These are phyloP conservation scores for Oscheius onirici DNA, from an alignment of 2,888 invertebrate species.

Conservation along the genomic window DNA sequence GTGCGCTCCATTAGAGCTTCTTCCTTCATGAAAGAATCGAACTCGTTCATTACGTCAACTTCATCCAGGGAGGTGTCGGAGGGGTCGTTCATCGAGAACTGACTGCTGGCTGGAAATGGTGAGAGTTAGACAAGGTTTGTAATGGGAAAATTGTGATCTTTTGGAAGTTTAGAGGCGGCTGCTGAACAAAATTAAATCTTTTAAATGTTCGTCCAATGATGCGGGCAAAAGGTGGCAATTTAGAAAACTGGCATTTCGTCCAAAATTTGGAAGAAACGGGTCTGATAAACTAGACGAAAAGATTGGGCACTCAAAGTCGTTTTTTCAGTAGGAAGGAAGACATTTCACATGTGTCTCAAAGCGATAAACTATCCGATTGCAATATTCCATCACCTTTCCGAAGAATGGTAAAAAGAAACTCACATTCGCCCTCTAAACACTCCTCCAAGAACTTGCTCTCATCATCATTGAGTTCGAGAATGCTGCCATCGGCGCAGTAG, in stretches of 20 bases:
- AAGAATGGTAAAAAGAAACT: slow-evolving; percentile 1
- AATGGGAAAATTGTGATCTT: not conserved
- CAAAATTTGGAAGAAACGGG: too few species aligned
- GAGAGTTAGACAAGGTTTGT: too few species aligned
- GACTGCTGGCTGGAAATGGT: slow-evolving; percentile 9
- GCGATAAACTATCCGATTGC: too few species aligned
- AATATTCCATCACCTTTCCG: not conserved
- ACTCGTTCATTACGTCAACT: slow-evolving; percentile 56
- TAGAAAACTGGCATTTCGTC: too few species aligned
- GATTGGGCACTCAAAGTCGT: too few species aligned
- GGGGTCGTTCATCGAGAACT: not conserved
- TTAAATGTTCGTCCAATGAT: too few species aligned
- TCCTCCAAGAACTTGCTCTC: slow-evolving; percentile 42
- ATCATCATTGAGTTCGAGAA: slow-evolving; percentile 42
- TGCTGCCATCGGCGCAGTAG: slow-evolving; percentile 17
- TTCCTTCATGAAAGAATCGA: slow-evolving; percentile 48
- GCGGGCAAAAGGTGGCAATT: too few species aligned
- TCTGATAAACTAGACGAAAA: too few species aligned
- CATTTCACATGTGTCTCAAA: too few species aligned
- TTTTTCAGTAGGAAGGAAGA: too few species aligned
- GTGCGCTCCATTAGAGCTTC: slow-evolving; percentile 26
- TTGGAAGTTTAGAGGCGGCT: too few species aligned
- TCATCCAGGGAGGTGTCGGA: slow-evolving; percentile 43
- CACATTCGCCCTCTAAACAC: slow-evolving; percentile 41
- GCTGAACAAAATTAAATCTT: too few species aligned